phyloP scores from a whole-genome alignment of 2,888 invertebrate species.

The Clistopyga incitator region DNA sequence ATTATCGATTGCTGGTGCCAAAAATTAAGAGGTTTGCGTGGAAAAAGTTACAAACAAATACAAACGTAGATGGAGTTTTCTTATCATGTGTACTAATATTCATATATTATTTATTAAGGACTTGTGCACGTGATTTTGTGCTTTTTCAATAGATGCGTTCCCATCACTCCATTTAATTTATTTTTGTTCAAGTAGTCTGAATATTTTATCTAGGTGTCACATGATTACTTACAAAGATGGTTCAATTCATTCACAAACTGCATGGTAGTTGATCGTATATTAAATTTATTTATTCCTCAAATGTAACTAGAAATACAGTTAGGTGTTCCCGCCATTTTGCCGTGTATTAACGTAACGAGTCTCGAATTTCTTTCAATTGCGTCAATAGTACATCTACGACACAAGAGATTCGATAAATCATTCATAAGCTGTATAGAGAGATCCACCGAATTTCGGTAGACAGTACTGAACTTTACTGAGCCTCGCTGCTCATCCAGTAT shows the following conservation, averaged over 20 bases:
- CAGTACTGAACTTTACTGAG: conserved; percentile 2
- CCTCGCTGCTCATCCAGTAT: not conserved
- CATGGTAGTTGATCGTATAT: conserved; percentile 39
- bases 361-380: conserved; percentile 16
- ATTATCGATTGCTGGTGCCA: conserved; percentile 44
- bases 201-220: conserved; percentile 44
- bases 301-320: conserved; percentile 57
- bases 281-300: conserved; percentile 38
- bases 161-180: conserved; percentile 26
- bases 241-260: conserved; percentile 40
- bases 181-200: conserved; percentile 31
- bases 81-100: conserved; percentile 51
- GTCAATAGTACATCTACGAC: conserved; percentile 23
- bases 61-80: conserved; percentile 57
- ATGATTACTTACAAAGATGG: conserved; percentile 47
- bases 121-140: conserved; percentile 29
- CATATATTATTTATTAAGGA: conserved; percentile 52
- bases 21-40: conserved; percentile 46
- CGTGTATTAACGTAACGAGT: conserved; percentile 22
- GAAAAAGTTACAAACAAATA: conserved; percentile 68
- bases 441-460: conserved; percentile 24
- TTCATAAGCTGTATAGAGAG: conserved; percentile 29
- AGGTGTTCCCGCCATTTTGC: conserved; percentile 58
- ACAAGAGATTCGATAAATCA: conserved; percentile 32
- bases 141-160: conserved; percentile 14